Evolutionary conservation across 2,113 vertebrate genomes (phyloP), one percentile per base, ranked within the genome.

Genomic region (Trachemys scripta): DNA sequence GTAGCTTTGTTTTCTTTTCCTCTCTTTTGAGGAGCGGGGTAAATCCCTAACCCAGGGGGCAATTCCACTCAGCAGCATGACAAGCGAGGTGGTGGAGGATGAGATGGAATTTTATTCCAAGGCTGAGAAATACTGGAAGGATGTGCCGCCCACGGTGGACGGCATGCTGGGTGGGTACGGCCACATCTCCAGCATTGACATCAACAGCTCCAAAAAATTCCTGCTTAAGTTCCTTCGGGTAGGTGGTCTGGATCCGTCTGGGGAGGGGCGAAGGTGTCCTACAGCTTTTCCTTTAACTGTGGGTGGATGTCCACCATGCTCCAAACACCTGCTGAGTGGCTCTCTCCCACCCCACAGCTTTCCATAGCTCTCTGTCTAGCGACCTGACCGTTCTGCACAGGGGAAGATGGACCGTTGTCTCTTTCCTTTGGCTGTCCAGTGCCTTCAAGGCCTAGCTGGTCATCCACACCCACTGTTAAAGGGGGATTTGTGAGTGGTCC

Each of bases 111-210:
- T 99, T 97, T 99, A 99, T 97, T 98, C 99, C 47, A 99, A 99
- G 87, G 99, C 99, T 0, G 98, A 99, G 98, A 98, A 95, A n/a
- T 99, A 99, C 98, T 99, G 99, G 99, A 99, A 98, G 89, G 99
- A 99, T 0, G 96, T 99, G 27, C 98, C 99, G 0, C 97, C 99
- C 95, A 99, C 99, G 0, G 99, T 99, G 97, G 99, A 99, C 0
- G 99, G 99, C 87, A 99, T 99, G 99, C 95, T 99, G 75, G 99
- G 99, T 4, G 99, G 99, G 56, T 99, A 99, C 0, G 99, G 99
- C 90, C 99, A 98, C 97, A 99, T 99, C 98, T 99, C 99, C 98
- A 99, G 87, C 98, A 98, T 99, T 1, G 99, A 99, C 94, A 99
- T 99, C 97, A 99, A 97, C 88, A 99, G 99, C 95, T 99, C 99